A percentile compares a stretch with the other conserved stretches of the same genome.
These are phyloP conservation scores for Naja naja DNA, from an alignment of 2,113 vertebrate genomes.

Conservation along the genomic window DNA sequence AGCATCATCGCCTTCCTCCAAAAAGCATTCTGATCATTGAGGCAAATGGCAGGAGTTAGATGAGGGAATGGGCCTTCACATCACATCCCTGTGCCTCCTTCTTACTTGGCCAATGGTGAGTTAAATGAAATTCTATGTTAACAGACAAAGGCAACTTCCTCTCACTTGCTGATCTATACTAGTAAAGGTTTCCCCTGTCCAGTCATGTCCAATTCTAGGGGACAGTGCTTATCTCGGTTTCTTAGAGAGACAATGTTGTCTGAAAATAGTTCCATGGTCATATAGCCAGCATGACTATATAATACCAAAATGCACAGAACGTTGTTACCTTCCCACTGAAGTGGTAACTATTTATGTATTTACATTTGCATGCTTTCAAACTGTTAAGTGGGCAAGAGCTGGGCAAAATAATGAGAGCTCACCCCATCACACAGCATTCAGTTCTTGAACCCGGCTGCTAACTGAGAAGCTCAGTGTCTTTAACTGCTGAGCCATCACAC, in stretches of 20 bases:
- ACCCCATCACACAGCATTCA: background rate
- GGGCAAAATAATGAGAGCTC: background rate
- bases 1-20: background rate
- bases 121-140: background rate
- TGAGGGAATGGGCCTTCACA: background rate
- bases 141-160: background rate
- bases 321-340: background rate
- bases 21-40: background rate
- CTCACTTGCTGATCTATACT: background rate
- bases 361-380: background rate
- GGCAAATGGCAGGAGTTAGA: background rate
- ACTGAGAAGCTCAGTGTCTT: background rate
- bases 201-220: background rate
- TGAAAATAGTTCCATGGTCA: background rate
- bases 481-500: background rate
- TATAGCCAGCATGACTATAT: background rate
- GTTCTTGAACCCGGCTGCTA: background rate
- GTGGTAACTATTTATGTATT: background rate
- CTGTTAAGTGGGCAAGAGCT: background rate
- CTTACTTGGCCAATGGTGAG: background rate
- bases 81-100: background rate
- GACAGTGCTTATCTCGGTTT: background rate
- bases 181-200: background rate
- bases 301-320: background rate
- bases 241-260: background rate